Evolutionary conservation across 2,888 invertebrate species (phyloP).

Genomic region (Drosophila ezoana): DNA sequence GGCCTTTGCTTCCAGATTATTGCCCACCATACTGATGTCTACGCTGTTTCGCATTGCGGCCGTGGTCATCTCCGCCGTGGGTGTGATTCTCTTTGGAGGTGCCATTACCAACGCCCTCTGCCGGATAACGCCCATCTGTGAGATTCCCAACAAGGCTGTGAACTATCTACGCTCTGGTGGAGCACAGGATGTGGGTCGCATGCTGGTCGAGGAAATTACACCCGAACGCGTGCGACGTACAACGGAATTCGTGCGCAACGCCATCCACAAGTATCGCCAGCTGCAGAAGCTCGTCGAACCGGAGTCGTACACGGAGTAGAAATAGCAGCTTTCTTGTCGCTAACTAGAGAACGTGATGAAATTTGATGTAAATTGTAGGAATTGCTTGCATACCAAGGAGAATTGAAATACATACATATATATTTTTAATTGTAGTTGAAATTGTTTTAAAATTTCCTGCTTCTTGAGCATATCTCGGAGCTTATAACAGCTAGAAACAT

Average conservation of each 20-base stretch:
- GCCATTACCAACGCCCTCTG: slow-evolving; percentile 86
- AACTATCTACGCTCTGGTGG: slow-evolving; percentile 76
- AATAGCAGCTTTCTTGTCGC: too few relatives aligned
- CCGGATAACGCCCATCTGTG: slow-evolving; percentile 87
- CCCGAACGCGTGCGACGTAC: slow-evolving; percentile 86
- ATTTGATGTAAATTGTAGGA: slow-evolving; percentile 37
- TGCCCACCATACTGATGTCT: slow-evolving; percentile 79
- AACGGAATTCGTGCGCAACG: slow-evolving; percentile 86
- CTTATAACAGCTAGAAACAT: too few relatives aligned
- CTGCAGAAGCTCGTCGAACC: slow-evolving; percentile 73
- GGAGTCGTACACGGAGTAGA: slow-evolving; percentile 7
- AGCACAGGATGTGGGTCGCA: slow-evolving; percentile 80
- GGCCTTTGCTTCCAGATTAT: slow-evolving; percentile 66
- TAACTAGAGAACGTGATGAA: slow-evolving; percentile 8
- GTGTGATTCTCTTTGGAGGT: slow-evolving; percentile 86
- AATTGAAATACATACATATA: slow-evolving; percentile 51
- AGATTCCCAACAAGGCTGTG: slow-evolving; percentile 84
- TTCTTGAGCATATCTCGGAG: too few relatives aligned
- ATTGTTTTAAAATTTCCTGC: too few relatives aligned
- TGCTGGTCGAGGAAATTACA: slow-evolving; percentile 85
- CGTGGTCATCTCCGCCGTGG: slow-evolving; percentile 84
- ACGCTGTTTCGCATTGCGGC: slow-evolving; percentile 85
- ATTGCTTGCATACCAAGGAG: slow-evolving; percentile 27
- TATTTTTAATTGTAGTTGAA: slow-evolving; percentile 25
- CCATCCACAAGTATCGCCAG: slow-evolving; percentile 86